Base-by-base conservation (phyloP, 2,888 invertebrate genomes). In the Conops quadrifasciatus region DNA sequence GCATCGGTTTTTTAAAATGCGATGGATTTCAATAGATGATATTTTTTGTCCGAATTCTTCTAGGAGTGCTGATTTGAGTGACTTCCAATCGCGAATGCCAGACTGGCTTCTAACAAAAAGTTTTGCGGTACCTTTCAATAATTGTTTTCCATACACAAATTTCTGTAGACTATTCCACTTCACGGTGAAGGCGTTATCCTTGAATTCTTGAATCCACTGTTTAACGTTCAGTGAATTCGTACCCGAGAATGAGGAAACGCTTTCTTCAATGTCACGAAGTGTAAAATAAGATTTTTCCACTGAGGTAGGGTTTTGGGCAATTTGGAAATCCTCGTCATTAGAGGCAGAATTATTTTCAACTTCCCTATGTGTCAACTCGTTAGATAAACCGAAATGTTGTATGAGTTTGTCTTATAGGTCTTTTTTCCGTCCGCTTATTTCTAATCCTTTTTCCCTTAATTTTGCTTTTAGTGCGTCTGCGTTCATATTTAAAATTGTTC, bases 81-180 rank as follows among this genome's bases (percentile, higher is more conserved):
- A 45, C 21, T 49, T 26, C 65, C 71, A 73, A 45, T 71, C 60
- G 4, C n/a, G 36, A 11, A 65, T 19, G 11, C 30, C 68, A 15
- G 59, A 47, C n/a, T 62, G 62, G 11, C 62, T 62, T 58, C 58
- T 24, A 58, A 73, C 43, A 71, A 71, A 74, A 21, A 75, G 64
- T 56, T 69, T 75, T 5, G 73, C 75, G 1, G 74, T 73, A 9
- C 73, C 74, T 19, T 71, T 72, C 36, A 73, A 21, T 30, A 73
- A 26, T 21, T 71, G 71, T n/a, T 65, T 73, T 1, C 19, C 59
- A 56, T 73, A 73, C 36, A 74, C 65, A 15, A 63, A 74, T 45
- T 74, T 75, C 21, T 75, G 71, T 21, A 74, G 13, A 9, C 51
- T 59, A 49, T 71, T 73, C 72, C 76, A 74, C 15, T 30, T 19